Conservation (phyloP, 2,113 vertebrate genomes). For the Rhinogobius similis region DNA sequence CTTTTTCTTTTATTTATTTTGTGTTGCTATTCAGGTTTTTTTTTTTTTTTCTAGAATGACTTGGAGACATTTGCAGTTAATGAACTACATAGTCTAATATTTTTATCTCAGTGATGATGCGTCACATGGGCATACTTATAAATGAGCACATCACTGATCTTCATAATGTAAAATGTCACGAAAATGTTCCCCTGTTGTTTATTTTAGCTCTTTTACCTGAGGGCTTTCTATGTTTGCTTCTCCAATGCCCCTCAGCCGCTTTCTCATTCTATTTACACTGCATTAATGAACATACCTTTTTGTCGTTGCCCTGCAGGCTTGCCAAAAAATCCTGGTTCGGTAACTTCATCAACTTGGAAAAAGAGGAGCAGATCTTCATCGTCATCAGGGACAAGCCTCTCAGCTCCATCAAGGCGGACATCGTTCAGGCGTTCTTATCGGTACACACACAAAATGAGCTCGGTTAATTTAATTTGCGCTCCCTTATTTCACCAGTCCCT, state of each 20-base stretch:
- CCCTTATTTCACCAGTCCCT: neutral
- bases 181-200: conserved; percentile 17
- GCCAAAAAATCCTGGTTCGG: conserved; percentile 99
- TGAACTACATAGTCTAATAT: neutral
- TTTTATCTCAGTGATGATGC: neutral
- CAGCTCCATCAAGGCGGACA: conserved; percentile 99
- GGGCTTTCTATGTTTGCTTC: conserved; percentile 7
- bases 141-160: neutral
- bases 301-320: conserved; percentile 79
- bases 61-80: neutral
- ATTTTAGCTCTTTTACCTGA: conserved; percentile 35
- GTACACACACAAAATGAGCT: conserved; percentile 65
- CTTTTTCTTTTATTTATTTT: neutral
- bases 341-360: conserved; percentile 98
- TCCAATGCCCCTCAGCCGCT: conserved; percentile 20
- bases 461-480: neutral
- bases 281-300: conserved; percentile 3
- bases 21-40: too few species aligned
- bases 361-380: conserved; percentile 98
- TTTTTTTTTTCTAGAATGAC: neutral
- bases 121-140: conserved; percentile 1
- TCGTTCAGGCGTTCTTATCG: conserved; percentile 97
- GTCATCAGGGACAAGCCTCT: conserved; percentile 98
- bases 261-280: conserved; percentile 1
- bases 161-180: conserved; percentile 31